Conservation (phyloP, 2,113 vertebrate genomes). For the Marmota flaviventris region DNA sequence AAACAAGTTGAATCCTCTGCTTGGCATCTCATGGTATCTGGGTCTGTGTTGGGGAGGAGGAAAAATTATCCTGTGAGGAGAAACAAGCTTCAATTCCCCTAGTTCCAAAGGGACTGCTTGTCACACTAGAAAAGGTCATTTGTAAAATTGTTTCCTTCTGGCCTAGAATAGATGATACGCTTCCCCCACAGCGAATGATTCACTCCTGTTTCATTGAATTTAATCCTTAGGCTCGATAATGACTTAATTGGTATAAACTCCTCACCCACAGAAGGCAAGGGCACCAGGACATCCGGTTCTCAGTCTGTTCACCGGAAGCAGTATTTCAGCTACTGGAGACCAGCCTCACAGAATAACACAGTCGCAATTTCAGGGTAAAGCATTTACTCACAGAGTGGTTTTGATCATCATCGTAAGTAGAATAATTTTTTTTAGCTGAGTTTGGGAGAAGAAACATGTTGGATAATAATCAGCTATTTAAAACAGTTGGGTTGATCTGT, state of each 20-base stretch:
- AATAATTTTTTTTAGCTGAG: slow-evolving; percentile 39
- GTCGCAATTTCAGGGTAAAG: not conserved
- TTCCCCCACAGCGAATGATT: slow-evolving; percentile 58
- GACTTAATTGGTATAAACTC: slow-evolving; percentile 64
- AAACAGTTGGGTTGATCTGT: slow-evolving; percentile 74
- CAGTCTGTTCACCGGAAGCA: not conserved
- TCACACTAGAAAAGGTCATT: slow-evolving; percentile 75
- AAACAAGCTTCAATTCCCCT: not conserved
- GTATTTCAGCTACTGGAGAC: not conserved
- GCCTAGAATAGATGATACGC: slow-evolving; percentile 70
- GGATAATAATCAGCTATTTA: slow-evolving; percentile 75
- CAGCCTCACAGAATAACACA: not conserved
- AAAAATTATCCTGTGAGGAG: slow-evolving; percentile 1
- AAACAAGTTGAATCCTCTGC: slow-evolving; percentile 5
- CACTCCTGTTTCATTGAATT: slow-evolving; percentile 57
- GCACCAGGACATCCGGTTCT: not conserved
- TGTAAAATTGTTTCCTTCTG: slow-evolving; percentile 72
- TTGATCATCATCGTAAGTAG: slow-evolving; percentile 44
- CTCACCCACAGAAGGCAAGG: slow-evolving; percentile 33
- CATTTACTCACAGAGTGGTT: slow-evolving; percentile 44
- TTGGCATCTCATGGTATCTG: slow-evolving; percentile 61
- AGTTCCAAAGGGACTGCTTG: slow-evolving; percentile 34
- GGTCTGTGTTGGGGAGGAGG: not conserved
- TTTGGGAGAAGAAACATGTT: slow-evolving; percentile 54
- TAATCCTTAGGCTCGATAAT: slow-evolving; percentile 59